Evolutionary conservation across 2,797 vertebrate species (phyloP).

Genomic region (Ctenochaetus hawaiiensis): DNA sequence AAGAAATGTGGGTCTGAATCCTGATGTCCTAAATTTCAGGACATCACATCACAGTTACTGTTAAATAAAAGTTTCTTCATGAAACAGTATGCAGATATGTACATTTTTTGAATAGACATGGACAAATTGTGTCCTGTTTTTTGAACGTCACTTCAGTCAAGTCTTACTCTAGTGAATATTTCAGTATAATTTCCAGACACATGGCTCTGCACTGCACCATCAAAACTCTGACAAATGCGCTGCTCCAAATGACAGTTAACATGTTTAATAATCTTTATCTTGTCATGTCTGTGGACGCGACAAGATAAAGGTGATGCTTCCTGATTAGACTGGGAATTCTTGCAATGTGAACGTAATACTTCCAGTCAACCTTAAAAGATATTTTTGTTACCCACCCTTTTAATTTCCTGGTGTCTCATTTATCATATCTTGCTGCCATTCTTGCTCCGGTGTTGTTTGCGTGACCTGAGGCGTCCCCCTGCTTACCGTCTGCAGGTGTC

Average conservation of each 20-base stretch:
- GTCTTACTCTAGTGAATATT: constrained; percentile 38
- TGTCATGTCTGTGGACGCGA: constrained; percentile 25
- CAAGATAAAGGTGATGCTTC: constrained; percentile 65
- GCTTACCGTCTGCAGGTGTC: constrained; percentile 84
- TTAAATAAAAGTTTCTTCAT: constrained; percentile 28
- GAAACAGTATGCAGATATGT: constrained; percentile 31
- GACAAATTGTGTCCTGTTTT: constrained; percentile 4
- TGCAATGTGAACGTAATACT: constrained; percentile 10
- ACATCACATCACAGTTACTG: constrained; percentile 23
- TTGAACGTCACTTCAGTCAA: constrained; percentile 11
- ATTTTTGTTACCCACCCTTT: constrained; percentile 47
- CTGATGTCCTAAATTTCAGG: constrained; percentile 17
- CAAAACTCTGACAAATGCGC: constrained; percentile 40
- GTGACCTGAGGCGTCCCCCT: constrained; percentile 36
- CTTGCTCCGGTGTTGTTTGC: constrained; percentile 21
- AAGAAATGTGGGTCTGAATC: constrained; percentile 15
- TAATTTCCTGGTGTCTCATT: constrained; percentile 69
- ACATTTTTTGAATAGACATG: constrained; percentile 4
- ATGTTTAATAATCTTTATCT: constrained; percentile 65
- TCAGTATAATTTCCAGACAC: constrained; percentile 38
- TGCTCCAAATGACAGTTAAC: constrained; percentile 37
- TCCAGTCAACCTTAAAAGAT: constrained; percentile 21
- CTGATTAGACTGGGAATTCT: constrained; percentile 39
- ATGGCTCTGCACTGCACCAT: constrained; percentile 17
- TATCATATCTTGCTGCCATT: constrained; percentile 38